These are phyloP conservation scores for Megalopta genalis DNA, from an alignment of 1,140 invertebrate genomes.

Conservation along the genomic window DNA sequence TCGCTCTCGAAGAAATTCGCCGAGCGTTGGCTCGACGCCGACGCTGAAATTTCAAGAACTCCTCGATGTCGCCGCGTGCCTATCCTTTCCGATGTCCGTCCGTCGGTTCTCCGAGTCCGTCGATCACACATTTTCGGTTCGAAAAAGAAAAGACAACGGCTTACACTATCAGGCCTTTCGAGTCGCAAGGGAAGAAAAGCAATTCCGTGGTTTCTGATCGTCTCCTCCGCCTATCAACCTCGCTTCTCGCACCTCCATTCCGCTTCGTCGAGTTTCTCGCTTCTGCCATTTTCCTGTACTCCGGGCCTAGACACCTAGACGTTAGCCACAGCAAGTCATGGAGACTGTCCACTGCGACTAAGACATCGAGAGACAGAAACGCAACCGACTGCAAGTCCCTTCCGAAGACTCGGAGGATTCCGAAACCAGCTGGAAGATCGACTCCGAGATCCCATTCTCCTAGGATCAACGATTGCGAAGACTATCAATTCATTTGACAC, in stretches of 20 bases:
- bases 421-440: no score
- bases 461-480: no score
- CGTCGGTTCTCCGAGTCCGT: slow-evolving; percentile 16
- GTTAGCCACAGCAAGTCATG: slow-evolving; percentile 53
- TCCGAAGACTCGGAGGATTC: not conserved
- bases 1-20: no score
- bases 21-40: no score
- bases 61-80: not conserved
- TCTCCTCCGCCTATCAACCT: slow-evolving; percentile 37
- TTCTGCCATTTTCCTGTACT: slow-evolving; percentile 45
- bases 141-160: not conserved
- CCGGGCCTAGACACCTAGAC: slow-evolving; percentile 55
- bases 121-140: not conserved
- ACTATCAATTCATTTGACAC: no score
- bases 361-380: slow-evolving; percentile 36
- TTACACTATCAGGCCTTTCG: not conserved
- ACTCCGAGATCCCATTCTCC: no score
- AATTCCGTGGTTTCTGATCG: slow-evolving; percentile 21
- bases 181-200: slow-evolving; percentile 19
- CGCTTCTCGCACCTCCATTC: slow-evolving; percentile 38
- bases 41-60: slow-evolving; percentile 35
- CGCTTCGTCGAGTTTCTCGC: slow-evolving; percentile 33
- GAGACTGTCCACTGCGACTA: slow-evolving; percentile 38
- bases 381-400: not conserved
- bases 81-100: slow-evolving; percentile 9